Evolutionary conservation across 1,140 invertebrate genomes (phyloP).

Genomic region (Hycleus phaleratus): DNA sequence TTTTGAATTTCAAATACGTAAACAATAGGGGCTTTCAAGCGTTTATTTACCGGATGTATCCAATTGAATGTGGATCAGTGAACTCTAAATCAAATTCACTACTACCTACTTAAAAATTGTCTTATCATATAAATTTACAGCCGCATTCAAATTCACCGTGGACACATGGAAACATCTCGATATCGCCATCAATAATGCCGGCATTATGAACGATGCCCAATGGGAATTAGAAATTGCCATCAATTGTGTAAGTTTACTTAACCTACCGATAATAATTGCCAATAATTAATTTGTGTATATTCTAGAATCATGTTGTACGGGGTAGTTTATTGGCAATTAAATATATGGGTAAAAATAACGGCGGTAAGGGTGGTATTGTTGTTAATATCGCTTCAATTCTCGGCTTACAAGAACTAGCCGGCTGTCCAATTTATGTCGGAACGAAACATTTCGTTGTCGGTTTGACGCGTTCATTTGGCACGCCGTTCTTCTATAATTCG

Average conservation of each 20-base stretch:
- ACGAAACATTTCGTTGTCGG: slow-evolving; percentile 49
- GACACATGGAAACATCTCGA: slow-evolving; percentile 39
- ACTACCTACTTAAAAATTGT: too few relatives aligned
- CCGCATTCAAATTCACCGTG: slow-evolving; percentile 36
- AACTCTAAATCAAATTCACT: too few relatives aligned
- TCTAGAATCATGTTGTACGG: slow-evolving; percentile 41
- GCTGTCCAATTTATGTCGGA: slow-evolving; percentile 43
- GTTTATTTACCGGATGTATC: too few relatives aligned
- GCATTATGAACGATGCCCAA: slow-evolving; percentile 43
- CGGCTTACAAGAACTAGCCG: slow-evolving; percentile 41
- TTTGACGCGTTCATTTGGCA: slow-evolving; percentile 44
- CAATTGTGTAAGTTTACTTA: slow-evolving; percentile 42
- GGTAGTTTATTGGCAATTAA: slow-evolving; percentile 43
- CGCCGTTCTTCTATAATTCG: slow-evolving; percentile 32
- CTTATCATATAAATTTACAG: slow-evolving; percentile 23
- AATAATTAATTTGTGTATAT: neutral
- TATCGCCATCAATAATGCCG: slow-evolving; percentile 47
- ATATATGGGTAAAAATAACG: slow-evolving; percentile 44
- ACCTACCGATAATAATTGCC: neutral
- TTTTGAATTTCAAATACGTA: too few relatives aligned
- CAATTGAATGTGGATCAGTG: too few relatives aligned
- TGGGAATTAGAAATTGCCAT: slow-evolving; percentile 45
- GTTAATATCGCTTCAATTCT: slow-evolving; percentile 43
- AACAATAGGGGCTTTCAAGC: too few relatives aligned
- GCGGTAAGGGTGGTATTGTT: slow-evolving; percentile 42